Base-by-base conservation (phyloP, 2,113 vertebrate species). In the Motacilla tschutschensis region DNA sequence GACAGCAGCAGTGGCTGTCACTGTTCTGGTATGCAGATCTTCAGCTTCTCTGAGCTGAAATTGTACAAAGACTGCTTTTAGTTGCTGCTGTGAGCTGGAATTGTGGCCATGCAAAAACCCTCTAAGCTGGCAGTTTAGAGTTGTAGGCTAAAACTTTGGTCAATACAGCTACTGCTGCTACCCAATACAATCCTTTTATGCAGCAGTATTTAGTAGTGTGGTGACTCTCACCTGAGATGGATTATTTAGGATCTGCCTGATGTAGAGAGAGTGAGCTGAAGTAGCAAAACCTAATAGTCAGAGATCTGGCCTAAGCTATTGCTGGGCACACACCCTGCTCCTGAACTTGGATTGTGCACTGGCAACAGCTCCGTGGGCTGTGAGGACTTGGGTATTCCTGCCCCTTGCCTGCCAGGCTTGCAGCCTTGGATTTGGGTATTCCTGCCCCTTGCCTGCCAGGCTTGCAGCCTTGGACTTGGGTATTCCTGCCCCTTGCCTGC, bases 371-470 rank as follows among this genome's bases (percentile, higher is more conserved):
- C 36, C 14, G 6, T 26, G 50, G 2, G 26, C 36, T 43, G 0
- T 7, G 33, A 82, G 26, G 19, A 22, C 10, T 22, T 22, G 19
- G 0, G 2, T 10, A 0, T 70, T 36, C 36, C 60, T 77, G 35
- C 48, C 51, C 43, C 9, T 38, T 15, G 12, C 22, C 54, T 33
- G 21, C 67, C 40, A 3, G 50, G 9, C 44, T 72, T 29, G 26
- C 63, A 24, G 54, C 0, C 0, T 17, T 53, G 46, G 38, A 33
- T 7, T 33, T 33, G 19, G 0, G 2, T 10, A 0, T 70, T 36
- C 36, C 60, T 77, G 35, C 48, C 51, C 43, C 9, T 38, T 15
- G 12, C 22, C 54, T 33, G 21, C 67, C 40, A 3, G 50, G 9
- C 44, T 72, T 29, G 26, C 63, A 24, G 54, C 0, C 0, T 17